Evolutionary conservation across 1,140 invertebrate species (phyloP), one percentile per base, ranked within the genome.

Genomic region (Aleiodes sp.): DNA sequence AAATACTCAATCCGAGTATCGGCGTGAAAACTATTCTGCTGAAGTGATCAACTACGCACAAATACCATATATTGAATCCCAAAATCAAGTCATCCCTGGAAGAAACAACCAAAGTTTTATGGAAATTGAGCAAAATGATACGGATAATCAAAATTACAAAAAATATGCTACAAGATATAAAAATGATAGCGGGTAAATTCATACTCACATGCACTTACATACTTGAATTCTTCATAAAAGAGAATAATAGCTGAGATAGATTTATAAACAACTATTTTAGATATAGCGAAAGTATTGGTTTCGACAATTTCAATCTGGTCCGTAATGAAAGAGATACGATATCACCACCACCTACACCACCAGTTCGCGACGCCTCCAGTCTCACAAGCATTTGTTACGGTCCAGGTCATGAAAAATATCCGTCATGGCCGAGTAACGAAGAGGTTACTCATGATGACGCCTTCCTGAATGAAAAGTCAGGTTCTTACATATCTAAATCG

Each of bases 331-430:
- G 83, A 57, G 86, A 86, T 74, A 81, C 83, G 46, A 78, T 82
- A 1, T 87, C 88, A 41, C 87, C 88, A 70, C 88, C 88, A 12
- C 88, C 88, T 31, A 87, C 88, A 41, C 89, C 90, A 14, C 91
- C 92, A 59, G 90, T 91, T 21, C 87, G 92, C 71, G 91, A 93
- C 81, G 88, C 91, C 19, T 90, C 91, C 64, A 92, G 89, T 76
- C 87, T 92, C 75, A 92, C 92, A 80, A 81, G 85, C 46, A 86
- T 92, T 68, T 90, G 90, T 75, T 91, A 91, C 83, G 91, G 90
- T 16, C 90, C 91, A 60, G 91, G 90, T 66, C 93, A 94, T 87
- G 93, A 94, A 82, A 94, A 94, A 76, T 93, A 91, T 77, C 92
- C 93, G 2, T 93, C 92, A 41, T 94, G 93, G 93, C 93, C 93